These are phyloP conservation scores for Perognathus longimembris DNA, from an alignment of 2,113 vertebrate species.

Conservation along the genomic window DNA sequence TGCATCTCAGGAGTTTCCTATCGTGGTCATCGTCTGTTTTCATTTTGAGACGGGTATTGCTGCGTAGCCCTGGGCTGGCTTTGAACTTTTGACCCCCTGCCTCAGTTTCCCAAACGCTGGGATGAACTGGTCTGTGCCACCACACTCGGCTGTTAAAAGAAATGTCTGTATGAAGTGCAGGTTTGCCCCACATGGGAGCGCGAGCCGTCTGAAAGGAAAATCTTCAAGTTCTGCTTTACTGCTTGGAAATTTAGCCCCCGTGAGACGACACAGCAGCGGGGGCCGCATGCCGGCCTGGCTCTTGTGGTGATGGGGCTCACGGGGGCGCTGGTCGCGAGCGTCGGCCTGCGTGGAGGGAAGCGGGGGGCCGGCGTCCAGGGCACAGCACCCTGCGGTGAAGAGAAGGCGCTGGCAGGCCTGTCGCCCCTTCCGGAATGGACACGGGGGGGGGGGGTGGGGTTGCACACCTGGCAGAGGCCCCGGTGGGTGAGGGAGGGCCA, in stretches of 20 bases:
- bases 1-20: too few species aligned
- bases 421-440: too few species aligned
- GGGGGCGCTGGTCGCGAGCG: too few species aligned
- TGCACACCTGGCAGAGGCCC: neutral
- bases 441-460: too few species aligned
- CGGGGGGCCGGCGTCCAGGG: too few species aligned
- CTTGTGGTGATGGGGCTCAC: neutral
- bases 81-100: neutral
- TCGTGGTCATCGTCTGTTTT: neutral
- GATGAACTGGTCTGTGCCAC: neutral
- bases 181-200: neutral
- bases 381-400: too few species aligned
- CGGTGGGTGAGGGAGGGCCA: neutral
- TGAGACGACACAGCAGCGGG: too few species aligned
- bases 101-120: too few species aligned
- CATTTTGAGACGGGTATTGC: neutral
- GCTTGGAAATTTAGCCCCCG: neutral
- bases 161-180: neutral
- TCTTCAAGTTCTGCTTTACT: neutral
- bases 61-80: neutral
- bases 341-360: too few species aligned
- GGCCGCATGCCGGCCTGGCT: accelerated
- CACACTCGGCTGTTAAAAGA: neutral
- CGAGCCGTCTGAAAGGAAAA: neutral
- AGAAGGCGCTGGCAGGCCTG: too few species aligned